Conservation (phyloP, 2,797 vertebrate genomes). For the Thamnophis elegans region DNA sequence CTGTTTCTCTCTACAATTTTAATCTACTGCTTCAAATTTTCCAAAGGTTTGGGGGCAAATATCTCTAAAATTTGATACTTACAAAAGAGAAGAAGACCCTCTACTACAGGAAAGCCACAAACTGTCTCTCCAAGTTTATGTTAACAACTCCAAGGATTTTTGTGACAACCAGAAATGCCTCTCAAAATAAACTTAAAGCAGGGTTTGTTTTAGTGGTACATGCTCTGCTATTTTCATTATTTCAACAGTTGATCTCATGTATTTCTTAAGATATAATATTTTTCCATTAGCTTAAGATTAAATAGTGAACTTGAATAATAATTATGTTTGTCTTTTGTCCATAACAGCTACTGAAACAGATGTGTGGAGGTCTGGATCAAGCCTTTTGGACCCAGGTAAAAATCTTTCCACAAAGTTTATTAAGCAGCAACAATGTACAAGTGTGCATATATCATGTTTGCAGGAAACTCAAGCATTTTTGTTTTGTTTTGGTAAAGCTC, state of each 20-base stretch:
- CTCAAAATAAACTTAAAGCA: neutral
- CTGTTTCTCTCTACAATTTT: neutral
- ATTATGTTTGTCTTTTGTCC: constrained; percentile 57
- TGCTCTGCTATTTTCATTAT: neutral
- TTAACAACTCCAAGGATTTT: neutral
- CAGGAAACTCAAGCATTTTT: neutral
- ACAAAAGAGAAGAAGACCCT: neutral
- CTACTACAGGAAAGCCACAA: neutral
- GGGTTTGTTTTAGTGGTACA: neutral
- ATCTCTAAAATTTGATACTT: neutral
- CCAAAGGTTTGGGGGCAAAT: neutral
- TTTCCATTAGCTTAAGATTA: neutral
- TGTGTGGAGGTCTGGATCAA: constrained; percentile 77
- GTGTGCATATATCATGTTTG: neutral
- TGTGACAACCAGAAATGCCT: neutral
- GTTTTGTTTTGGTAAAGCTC: neutral
- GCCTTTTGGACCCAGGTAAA: constrained; percentile 83
- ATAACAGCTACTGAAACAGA: constrained; percentile 68
- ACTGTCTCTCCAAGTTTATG: neutral
- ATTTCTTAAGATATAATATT: constrained; percentile 12
- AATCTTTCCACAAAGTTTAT: neutral
- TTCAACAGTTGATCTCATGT: neutral
- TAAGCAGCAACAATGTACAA: neutral
- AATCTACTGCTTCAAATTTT: neutral
- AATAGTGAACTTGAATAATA: constrained; percentile 41